phyloP scores from a whole-genome alignment of 2,888 invertebrate genomes.

The Nasonovia ribisnigri region DNA sequence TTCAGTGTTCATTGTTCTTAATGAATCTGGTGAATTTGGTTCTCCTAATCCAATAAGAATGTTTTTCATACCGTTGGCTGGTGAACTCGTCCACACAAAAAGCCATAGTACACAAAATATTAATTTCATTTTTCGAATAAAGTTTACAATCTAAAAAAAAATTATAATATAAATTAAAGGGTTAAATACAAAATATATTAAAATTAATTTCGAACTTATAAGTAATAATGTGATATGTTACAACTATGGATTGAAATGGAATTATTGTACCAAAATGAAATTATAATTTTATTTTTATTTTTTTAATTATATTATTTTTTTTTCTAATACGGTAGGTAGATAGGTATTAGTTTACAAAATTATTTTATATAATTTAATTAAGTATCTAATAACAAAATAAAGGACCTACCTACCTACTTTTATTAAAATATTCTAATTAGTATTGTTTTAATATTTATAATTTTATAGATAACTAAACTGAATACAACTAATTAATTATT shows the following conservation, averaged over 20 bases:
- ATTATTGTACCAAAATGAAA: not conserved
- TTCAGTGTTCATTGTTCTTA: conserved; percentile 65
- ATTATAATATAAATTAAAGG: not conserved
- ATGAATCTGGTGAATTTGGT: not conserved
- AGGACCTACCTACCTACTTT: too few species aligned
- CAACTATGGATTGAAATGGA: not conserved
- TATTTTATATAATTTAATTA: too few species aligned
- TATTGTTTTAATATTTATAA: too few species aligned
- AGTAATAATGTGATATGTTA: not conserved
- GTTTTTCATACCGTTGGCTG: not conserved
- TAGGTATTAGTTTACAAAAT: too few species aligned
- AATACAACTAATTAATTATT: too few species aligned
- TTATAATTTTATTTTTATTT: not conserved
- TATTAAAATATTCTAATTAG: not conserved
- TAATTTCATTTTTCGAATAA: conserved; percentile 19
- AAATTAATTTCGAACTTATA: not conserved
- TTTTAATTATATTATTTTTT: too few species aligned
- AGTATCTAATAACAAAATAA: too few species aligned
- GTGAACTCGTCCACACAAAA: not conserved
- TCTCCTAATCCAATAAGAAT: conserved; percentile 27
- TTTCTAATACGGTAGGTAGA: too few species aligned
- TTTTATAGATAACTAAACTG: too few species aligned
- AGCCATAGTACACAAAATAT: not conserved
- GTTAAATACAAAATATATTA: too few species aligned
- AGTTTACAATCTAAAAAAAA: not conserved